A percentile compares a stretch with the other conserved stretches of the same genome.
Evolutionary conservation across 2,113 vertebrate genomes (phyloP).

Genomic region (Heloderma charlesbogerti): DNA sequence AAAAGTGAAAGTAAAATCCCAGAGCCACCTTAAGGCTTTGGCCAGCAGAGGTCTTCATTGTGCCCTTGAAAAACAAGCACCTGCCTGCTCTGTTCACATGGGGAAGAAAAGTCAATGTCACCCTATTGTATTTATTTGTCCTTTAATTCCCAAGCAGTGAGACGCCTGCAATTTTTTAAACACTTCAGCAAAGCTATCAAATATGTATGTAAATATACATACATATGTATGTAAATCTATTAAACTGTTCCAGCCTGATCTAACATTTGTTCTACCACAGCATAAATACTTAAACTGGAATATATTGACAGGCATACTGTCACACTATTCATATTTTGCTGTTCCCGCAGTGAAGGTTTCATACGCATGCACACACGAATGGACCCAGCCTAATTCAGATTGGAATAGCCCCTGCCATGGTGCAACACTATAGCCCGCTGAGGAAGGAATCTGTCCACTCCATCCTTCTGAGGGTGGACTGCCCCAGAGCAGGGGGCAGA

Average conservation of each 20-base stretch:
- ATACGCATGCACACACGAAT: no score
- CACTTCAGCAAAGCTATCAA: neutral
- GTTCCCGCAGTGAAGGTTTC: neutral
- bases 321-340: neutral
- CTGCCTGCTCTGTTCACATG: neutral
- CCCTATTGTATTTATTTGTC: neutral
- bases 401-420: no score
- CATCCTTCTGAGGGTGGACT: no score
- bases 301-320: neutral
- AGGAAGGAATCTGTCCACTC: no score
- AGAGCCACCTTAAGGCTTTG: neutral
- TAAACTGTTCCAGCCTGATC: neutral
- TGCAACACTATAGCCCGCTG: no score
- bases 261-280: neutral
- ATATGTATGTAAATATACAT: neutral
- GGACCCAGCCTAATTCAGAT: no score
- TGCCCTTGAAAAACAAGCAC: neutral
- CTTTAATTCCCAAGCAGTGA: neutral
- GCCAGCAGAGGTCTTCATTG: neutral
- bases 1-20: slow-evolving; percentile 52
- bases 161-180: neutral
- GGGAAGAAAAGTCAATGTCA: neutral
- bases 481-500: no score
- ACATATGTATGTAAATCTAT: no score
- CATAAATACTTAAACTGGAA: neutral